Percentiles rank a stretch among this genome's conserved stretches.
phyloP scores from a whole-genome alignment of 2,113 vertebrate species.

The Daubentonia madagascariensis region DNA sequence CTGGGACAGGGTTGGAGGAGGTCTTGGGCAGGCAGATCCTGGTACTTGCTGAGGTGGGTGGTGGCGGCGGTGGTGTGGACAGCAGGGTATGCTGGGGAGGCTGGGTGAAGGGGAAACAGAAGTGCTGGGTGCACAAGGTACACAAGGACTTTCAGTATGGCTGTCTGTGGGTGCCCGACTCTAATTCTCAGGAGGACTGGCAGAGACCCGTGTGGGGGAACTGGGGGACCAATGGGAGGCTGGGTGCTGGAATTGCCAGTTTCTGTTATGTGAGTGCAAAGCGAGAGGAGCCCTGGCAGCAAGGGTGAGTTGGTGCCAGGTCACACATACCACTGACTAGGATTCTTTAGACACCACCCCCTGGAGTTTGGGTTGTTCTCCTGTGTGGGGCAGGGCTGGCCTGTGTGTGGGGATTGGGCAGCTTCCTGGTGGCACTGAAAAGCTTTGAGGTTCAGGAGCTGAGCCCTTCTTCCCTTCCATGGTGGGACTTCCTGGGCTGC shows the following conservation, averaged over 20 bases:
- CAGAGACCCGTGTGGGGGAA: background rate
- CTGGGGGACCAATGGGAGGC: background rate
- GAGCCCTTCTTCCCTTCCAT: background rate
- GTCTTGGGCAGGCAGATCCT: background rate
- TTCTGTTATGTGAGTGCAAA: background rate
- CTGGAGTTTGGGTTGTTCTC: background rate
- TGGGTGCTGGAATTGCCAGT: background rate
- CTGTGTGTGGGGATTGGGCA: background rate
- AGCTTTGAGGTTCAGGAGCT: background rate
- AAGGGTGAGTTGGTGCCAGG: background rate
- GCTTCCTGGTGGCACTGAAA: background rate
- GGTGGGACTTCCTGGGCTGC: background rate
- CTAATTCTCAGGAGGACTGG: background rate
- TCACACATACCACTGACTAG: background rate
- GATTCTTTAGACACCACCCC: background rate
- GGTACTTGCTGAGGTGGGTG: background rate
- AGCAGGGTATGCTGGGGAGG: background rate
- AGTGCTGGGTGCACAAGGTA: too few relatives aligned
- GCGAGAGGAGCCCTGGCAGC: background rate
- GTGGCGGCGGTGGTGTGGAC: too few relatives aligned
- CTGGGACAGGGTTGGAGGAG: background rate
- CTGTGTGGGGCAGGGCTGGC: background rate
- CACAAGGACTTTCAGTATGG: rapidly evolving
- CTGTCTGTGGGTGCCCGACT: background rate
- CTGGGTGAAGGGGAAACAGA: background rate